Conservation (phyloP, 2,113 vertebrate genomes). For the Equus quagga region DNA sequence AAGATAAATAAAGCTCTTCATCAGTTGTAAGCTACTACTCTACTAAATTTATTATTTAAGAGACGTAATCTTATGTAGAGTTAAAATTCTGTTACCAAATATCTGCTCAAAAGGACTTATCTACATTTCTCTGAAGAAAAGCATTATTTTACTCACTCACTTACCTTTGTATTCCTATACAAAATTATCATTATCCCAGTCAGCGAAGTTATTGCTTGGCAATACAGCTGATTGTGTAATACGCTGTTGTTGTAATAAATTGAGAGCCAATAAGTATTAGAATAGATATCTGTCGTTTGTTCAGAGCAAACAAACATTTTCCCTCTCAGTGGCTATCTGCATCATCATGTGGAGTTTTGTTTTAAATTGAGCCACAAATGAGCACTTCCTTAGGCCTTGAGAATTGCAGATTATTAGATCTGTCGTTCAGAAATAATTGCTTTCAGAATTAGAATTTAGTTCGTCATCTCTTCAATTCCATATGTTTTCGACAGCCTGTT, state of each 20-base stretch:
- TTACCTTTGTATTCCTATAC: conserved; percentile 49
- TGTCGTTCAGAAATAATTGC: conserved; percentile 82
- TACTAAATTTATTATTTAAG: background rate
- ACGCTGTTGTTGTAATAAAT: conserved; percentile 67
- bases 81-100: background rate
- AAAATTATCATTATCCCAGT: conserved; percentile 37
- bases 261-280: conserved; percentile 66
- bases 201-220: conserved; percentile 6
- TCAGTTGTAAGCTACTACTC: background rate
- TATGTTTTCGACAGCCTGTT: conserved; percentile 77
- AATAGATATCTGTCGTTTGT: conserved; percentile 58
- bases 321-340: background rate
- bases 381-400: conserved; percentile 47
- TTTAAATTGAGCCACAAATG: conserved; percentile 72
- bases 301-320: background rate
- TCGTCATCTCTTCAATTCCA: conserved; percentile 66
- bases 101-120: background rate
- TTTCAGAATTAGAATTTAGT: conserved; percentile 72
- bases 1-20: background rate
- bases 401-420: conserved; percentile 77
- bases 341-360: conserved; percentile 34
- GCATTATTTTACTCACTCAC: conserved; percentile 47
- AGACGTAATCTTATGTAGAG: background rate
- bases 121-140: background rate
- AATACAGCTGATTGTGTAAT: conserved; percentile 73